Base-by-base conservation (phyloP, 2,888 invertebrate species). In the Eledona agricola region DNA sequence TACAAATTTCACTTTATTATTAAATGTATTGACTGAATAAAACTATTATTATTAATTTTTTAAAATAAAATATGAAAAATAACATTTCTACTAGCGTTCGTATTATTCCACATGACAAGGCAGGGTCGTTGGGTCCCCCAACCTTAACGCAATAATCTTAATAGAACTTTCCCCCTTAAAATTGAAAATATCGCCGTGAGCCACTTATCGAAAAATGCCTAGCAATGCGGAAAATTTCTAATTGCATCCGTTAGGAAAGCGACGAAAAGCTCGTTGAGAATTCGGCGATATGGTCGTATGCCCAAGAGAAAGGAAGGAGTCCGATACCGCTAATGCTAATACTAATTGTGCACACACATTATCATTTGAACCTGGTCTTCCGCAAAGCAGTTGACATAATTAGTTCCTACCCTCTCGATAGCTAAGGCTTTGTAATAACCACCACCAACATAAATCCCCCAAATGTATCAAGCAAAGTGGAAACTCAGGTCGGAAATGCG, bases 391-490 rank as follows among this genome's bases (percentile, higher is more conserved):
- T 46, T 52, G 51, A 46, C 38, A 38, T 46, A 52, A 46, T 46
- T 52, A 52, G 51, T 52, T 49, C 32, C 45, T 38, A 51, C 51
- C 51, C 45, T 46, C 29, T 7, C 46, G 45, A 52, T 45, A 23
- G 29, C 37, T 16, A 23, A 15, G 43, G 31, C 38, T 51, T 29
- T 19, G 35, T 51, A 43, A 51, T 45, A 35, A 51, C 31, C 23
- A 37, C 31, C 23, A 37, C 34, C 11, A 35, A 42, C 28, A 45
- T 37, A 45, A 45, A 51, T 51, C 32, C 38, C 13, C 23, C 31
- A 22, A 51, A 29, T 23, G 23, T 11, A 26, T 37, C 43, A 51
- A 43, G 25, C 17, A 22, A 42, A 51, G 43, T 51, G 51, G 51
- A 43, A 43, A 51, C 35, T 35, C 51, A 42, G 35, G 35, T 42